Conservation (phyloP, 2,113 vertebrate species). For the Notiomystis cincta region DNA sequence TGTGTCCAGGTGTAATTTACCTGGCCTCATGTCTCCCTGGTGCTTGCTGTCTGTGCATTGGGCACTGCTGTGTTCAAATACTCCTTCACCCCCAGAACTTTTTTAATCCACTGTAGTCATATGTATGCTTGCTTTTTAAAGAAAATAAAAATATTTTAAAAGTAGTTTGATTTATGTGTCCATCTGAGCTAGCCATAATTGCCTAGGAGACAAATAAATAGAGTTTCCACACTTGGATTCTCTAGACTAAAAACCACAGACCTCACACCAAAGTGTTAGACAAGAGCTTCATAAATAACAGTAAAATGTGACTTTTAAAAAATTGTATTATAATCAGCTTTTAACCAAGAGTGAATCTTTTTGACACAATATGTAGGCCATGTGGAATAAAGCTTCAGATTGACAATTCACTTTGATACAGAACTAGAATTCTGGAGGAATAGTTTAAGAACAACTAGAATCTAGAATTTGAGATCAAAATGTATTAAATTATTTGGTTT, state of each 20-base stretch:
- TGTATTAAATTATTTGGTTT: not conserved
- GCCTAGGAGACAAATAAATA: conserved; percentile 14
- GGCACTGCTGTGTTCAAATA: not conserved
- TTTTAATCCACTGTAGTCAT: not conserved
- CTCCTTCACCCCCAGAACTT: not conserved
- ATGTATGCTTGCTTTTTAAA: not conserved
- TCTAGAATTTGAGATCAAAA: not conserved
- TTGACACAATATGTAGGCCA: not conserved
- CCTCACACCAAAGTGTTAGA: not conserved
- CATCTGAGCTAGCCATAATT: not conserved
- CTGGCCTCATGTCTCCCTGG: not conserved
- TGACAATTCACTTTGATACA: not conserved
- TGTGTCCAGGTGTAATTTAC: not conserved
- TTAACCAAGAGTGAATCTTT: not conserved
- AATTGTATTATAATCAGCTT: not conserved
- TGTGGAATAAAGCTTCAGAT: not conserved
- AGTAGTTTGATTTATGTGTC: not conserved
- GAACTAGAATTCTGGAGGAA: not conserved
- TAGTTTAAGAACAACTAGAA: not conserved
- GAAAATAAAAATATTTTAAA: not conserved
- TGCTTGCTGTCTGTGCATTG: not conserved
- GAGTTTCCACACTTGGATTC: not conserved
- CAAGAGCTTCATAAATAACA: not conserved
- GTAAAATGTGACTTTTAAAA: not conserved
- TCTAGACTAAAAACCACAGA: conserved; percentile 6